These are phyloP conservation scores for Torymus aiolomorphi DNA, from an alignment of 2,888 invertebrate species.

Conservation along the genomic window DNA sequence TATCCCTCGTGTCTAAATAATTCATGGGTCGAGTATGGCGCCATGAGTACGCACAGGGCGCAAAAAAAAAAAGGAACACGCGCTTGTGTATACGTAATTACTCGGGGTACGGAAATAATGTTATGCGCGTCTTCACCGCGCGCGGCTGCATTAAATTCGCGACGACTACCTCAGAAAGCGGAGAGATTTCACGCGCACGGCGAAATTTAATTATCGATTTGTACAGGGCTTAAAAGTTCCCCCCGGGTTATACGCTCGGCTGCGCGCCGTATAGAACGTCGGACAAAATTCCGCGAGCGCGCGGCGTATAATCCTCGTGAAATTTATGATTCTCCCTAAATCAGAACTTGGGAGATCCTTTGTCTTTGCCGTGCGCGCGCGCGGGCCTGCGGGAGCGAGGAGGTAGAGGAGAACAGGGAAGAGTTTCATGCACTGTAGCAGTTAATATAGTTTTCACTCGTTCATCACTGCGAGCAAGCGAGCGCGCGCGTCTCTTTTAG, in stretches of 20 bases:
- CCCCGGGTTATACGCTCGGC: neutral
- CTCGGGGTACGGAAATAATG: too few relatives aligned
- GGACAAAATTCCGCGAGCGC: slow-evolving; percentile 33
- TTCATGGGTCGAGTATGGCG: slow-evolving; percentile 60
- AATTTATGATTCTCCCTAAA: slow-evolving; percentile 55
- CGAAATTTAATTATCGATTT: slow-evolving; percentile 50
- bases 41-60: neutral
- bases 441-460: slow-evolving; percentile 54
- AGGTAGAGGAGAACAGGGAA: slow-evolving; percentile 1
- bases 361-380: slow-evolving; percentile 40
- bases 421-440: slow-evolving; percentile 48
- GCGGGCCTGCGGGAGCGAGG: neutral
- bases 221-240: slow-evolving; percentile 38
- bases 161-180: too few relatives aligned
- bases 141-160: too few relatives aligned
- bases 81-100: too few relatives aligned
- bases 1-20: slow-evolving; percentile 60
- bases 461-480: slow-evolving; percentile 39
- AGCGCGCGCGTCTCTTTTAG: neutral
- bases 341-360: slow-evolving; percentile 52
- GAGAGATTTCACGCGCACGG: neutral
- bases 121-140: too few relatives aligned
- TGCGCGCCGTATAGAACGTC: slow-evolving; percentile 21
- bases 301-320: slow-evolving; percentile 42
- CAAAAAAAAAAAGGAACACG: neutral